Evolutionary conservation across 2,113 vertebrate genomes (phyloP), one percentile per base, ranked within the genome.

Genomic region (Oncorhynchus keta): DNA sequence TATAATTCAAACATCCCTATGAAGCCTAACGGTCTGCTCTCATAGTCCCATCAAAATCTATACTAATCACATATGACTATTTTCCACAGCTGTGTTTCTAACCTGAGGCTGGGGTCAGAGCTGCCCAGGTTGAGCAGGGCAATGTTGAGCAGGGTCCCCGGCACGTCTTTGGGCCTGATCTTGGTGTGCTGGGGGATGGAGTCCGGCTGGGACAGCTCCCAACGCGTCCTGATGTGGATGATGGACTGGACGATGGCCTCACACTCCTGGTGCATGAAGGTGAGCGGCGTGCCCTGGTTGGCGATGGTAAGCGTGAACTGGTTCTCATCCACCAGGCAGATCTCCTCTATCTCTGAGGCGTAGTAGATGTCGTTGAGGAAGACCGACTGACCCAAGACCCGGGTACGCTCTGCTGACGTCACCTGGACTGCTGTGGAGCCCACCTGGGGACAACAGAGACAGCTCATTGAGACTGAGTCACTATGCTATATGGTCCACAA

Each of bases 181-280:
- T 97, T 96, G 45, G 96, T 97, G 80, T 97, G 96, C 80, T 97
- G 96, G 0, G 96, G 96, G 79, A 97, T 97, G 76, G 95, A 97
- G 89, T 97, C 96, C 0, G 96, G 96, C n/a, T 97, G 96, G 0
- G 96, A 97, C 68, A 97, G 89, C 78, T 96, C 95, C 95, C 96
- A 96, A n/a, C 95, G 94, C 0, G 95, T 96, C 79, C 95, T 93
- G 82, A 97, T 97, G 26, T 96, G 95, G 79, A 97, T 96, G 89
- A 96, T 96, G 76, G 95, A 97, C 87, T 96, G 92, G 6, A 96
- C 96, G 14, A 97, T 97, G 85, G 95, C 95, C 69, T 97, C 96
- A 0, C 96, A 96, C 89, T 97, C 96, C 91, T 96, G 95, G 70
- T 97, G 95, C 95, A 97, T 96, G 93, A 96, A 96, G 59, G 96